Conservation (phyloP, 1,140 invertebrate genomes). For the Lanistes nyassanus region DNA sequence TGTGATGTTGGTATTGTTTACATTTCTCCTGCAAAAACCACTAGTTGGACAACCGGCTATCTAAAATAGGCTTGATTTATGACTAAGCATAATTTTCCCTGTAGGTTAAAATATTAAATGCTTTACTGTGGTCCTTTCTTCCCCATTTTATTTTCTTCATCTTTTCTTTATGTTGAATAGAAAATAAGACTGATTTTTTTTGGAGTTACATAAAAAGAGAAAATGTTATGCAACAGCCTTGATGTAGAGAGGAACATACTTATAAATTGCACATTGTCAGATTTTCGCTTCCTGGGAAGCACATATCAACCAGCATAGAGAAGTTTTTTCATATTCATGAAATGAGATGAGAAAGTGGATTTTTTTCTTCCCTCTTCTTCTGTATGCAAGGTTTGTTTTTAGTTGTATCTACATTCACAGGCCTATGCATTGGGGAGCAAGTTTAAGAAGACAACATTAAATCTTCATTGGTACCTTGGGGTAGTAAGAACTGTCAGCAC, state of each 20-base stretch:
- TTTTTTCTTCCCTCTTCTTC: not conserved
- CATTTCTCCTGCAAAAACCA: no score
- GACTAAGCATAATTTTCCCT: no score
- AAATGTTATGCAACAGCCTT: no score
- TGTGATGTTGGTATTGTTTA: no score
- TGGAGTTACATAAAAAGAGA: no score
- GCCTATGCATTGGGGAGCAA: conserved; percentile 64
- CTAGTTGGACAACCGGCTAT: no score
- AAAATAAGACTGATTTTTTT: no score
- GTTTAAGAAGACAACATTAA: conserved; percentile 65
- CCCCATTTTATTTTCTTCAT: no score
- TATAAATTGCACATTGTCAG: not conserved
- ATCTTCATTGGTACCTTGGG: conserved; percentile 66
- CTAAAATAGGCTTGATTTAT: no score
- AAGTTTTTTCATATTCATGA: not conserved
- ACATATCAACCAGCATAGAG: not conserved
- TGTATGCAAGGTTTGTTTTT: not conserved
- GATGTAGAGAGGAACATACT: not conserved
- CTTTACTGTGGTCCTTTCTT: no score
- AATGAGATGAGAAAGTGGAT: not conserved
- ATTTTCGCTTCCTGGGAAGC: not conserved
- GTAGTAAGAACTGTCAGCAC: conserved; percentile 48
- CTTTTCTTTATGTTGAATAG: no score
- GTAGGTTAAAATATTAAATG: no score
- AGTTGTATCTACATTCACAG: conserved; percentile 40